Base-by-base conservation (phyloP, 2,797 vertebrate genomes). In the Squalus acanthias region DNA sequence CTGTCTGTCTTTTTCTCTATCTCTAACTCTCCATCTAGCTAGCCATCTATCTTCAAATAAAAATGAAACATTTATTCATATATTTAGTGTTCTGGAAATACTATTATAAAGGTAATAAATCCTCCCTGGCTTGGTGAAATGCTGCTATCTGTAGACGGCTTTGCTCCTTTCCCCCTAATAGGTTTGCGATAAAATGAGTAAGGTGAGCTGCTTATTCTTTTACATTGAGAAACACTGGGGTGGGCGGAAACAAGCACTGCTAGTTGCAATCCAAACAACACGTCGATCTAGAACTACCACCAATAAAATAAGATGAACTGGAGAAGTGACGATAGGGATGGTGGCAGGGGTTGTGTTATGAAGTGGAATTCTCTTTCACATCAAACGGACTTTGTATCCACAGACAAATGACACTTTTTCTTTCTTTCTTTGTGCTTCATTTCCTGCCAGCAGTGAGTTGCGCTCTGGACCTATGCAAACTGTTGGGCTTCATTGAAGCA, bases 401-500 rank as follows among this genome's bases (percentile, higher is more conserved):
- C 91, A 67, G 63, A 93, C 60, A n/a, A 4, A 50, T 39, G 39
- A 60, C 33, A 7, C 15, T 39, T 39, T 39, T 20, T 39, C 63
- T 20, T 22, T 67, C 91, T 39, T 39, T 22, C 33, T 39, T 69
- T 39, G 65, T 46, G 9, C 69, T 69, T 94, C 17, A 69, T 39
- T 46, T 94, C n/a, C 33, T 46, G 63, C 63, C 13, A 7, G 60
- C 91, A n/a, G 82, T 96, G 13, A 91, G 96, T 97, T 97, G 60
- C 22, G 7, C 97, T 96, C 96, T 96, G 79, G 96, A 95, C 2
- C 33, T 22, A 74, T 96, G 96, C 96, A 95, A 96, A 92, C 96
- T 97, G 97, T 96, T 97, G 97, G 96, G 88, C 79, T 97, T 96
- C 96, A n/a, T 96, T 97, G 97, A 26, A 70, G 79, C 9, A 29